Evolutionary conservation across 2,113 vertebrate species (phyloP).

Genomic region (Sminthopsis crassicaudata): DNA sequence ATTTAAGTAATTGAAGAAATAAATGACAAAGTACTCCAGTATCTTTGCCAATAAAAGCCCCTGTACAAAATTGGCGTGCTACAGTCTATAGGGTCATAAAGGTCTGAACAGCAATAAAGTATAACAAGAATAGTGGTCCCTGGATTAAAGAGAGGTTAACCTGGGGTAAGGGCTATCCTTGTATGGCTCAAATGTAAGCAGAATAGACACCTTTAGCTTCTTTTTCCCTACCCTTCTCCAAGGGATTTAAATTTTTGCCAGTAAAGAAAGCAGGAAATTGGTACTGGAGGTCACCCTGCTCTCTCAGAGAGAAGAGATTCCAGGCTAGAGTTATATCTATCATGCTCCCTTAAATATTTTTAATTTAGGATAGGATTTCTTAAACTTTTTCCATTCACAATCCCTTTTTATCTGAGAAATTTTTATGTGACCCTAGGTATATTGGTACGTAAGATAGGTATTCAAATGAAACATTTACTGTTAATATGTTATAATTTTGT

Average conservation of each 20-base stretch:
- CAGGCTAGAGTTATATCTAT: neutral
- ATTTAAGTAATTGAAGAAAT: neutral
- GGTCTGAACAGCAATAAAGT: neutral
- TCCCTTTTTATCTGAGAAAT: no score
- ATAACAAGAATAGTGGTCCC: neutral
- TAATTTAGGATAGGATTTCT: no score
- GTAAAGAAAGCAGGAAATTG: neutral
- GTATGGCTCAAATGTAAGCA: neutral
- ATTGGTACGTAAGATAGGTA: no score
- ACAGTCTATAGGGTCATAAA: neutral
- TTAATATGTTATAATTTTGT: no score
- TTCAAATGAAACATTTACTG: no score
- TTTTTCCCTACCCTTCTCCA: neutral
- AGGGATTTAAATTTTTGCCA: neutral
- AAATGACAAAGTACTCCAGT: neutral
- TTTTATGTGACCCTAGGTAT: no score
- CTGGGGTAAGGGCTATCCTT: neutral
- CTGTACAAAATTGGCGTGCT: neutral
- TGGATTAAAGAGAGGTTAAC: neutral
- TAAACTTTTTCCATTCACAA: no score
- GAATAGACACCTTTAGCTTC: neutral
- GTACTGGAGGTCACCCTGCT: neutral
- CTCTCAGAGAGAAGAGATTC: neutral
- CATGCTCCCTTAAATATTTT: neutral
- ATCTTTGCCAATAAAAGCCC: neutral